Evolutionary conservation across 1,140 invertebrate genomes (phyloP).

Genomic region (Tachypleus tridentatus): DNA sequence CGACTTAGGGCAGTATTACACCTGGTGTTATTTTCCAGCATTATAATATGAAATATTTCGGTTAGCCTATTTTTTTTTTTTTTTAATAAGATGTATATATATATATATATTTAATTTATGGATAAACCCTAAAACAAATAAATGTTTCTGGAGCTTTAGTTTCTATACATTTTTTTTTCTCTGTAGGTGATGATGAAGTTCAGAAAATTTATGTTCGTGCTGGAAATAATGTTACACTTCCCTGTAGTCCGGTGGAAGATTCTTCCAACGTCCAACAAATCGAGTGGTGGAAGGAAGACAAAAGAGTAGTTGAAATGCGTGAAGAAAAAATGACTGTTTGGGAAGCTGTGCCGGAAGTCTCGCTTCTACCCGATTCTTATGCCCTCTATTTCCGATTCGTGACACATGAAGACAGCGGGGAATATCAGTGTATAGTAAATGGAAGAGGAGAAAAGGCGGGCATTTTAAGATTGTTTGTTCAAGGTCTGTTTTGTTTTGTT

Average conservation of each 20-base stretch:
- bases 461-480: constrained; percentile 45
- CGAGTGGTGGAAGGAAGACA: constrained; percentile 26
- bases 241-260: constrained; percentile 13
- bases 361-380: constrained; percentile 46
- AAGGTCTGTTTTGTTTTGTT: constrained; percentile 39
- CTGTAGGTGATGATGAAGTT: neutral
- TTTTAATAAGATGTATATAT: too few species aligned
- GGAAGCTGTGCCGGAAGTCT: constrained; percentile 29
- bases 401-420: constrained; percentile 46
- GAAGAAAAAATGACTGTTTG: constrained; percentile 14
- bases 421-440: constrained; percentile 54
- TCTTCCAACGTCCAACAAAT: constrained; percentile 16
- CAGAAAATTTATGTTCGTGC: constrained; percentile 15
- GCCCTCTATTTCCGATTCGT: constrained; percentile 49
- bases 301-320: constrained; percentile 20
- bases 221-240: constrained; percentile 21
- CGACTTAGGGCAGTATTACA: too few species aligned
- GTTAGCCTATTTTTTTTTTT: too few species aligned
- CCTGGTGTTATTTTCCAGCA: too few species aligned
- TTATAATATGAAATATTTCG: too few species aligned
- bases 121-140: too few species aligned
- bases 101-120: too few species aligned
- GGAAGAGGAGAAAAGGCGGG: constrained; percentile 48
- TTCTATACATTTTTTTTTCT: neutral
- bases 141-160: too few species aligned